phyloP scores from a whole-genome alignment of 2,797 vertebrate species.

The Eleutherodactylus coqui region DNA sequence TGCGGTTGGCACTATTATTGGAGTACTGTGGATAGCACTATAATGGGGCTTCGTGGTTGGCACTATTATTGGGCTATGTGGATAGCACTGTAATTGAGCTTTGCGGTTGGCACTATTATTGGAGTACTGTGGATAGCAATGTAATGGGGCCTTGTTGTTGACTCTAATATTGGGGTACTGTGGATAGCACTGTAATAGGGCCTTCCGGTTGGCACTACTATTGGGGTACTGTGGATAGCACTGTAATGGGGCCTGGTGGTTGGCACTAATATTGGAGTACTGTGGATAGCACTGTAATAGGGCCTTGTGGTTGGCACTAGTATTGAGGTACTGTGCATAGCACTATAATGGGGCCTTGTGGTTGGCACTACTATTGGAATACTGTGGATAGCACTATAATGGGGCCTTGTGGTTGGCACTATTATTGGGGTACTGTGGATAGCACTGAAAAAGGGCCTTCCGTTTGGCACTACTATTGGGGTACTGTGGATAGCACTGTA shows the following conservation, averaged over 20 bases:
- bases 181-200: neutral
- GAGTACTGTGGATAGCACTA: too few relatives aligned
- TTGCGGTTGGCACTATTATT: neutral
- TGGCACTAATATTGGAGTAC: neutral
- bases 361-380: neutral
- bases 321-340: accelerated
- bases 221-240: neutral
- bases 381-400: neutral
- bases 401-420: neutral
- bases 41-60: too few relatives aligned
- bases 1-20: neutral
- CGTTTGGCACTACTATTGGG: neutral
- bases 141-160: neutral
- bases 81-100: neutral
- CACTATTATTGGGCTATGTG: neutral
- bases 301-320: neutral
- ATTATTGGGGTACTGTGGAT: neutral
- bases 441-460: neutral
- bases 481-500: neutral
- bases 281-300: too few relatives aligned
- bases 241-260: neutral
- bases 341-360: neutral
- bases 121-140: neutral
- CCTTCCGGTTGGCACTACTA: neutral
- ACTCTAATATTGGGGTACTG: neutral